Evolutionary conservation across 2,113 vertebrate species (phyloP).

Genomic region (Nerophis lumbriciformis): DNA sequence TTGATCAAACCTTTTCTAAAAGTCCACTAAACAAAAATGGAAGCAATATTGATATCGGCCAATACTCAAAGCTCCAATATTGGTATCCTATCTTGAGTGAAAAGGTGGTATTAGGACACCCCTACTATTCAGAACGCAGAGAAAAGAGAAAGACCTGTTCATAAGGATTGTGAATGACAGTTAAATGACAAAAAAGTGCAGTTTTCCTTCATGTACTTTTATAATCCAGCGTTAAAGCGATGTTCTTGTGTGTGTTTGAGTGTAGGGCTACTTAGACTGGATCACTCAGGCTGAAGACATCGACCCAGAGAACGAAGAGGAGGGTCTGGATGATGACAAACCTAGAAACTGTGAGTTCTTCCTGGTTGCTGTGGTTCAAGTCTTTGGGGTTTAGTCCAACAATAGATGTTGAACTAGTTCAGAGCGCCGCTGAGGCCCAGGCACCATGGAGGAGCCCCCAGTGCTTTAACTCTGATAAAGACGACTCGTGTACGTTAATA

Average conservation of each 20-base stretch:
- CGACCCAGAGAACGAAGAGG: constrained; percentile 97
- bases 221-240: no score
- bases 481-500: neutral
- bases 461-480: constrained; percentile 36
- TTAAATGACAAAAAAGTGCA: no score
- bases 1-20: no score
- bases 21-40: no score
- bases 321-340: constrained; percentile 94
- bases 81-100: no score
- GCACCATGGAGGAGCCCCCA: constrained; percentile 39
- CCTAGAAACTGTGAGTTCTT: constrained; percentile 88
- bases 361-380: constrained; percentile 31
- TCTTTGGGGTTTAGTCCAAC: constrained; percentile 63
- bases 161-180: no score
- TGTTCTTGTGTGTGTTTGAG: constrained; percentile 5
- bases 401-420: constrained; percentile 74
- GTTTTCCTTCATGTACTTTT: neutral
- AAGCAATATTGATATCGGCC: no score
- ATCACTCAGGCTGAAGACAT: constrained; percentile 99
- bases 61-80: no score
- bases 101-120: no score
- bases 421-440: constrained; percentile 53
- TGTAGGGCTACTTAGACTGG: constrained; percentile 92
- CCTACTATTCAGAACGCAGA: no score
- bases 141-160: no score